Percentiles rank a stretch among this genome's conserved stretches.
Conservation (phyloP, 2,888 invertebrate genomes). For the Phoronis australis region DNA sequence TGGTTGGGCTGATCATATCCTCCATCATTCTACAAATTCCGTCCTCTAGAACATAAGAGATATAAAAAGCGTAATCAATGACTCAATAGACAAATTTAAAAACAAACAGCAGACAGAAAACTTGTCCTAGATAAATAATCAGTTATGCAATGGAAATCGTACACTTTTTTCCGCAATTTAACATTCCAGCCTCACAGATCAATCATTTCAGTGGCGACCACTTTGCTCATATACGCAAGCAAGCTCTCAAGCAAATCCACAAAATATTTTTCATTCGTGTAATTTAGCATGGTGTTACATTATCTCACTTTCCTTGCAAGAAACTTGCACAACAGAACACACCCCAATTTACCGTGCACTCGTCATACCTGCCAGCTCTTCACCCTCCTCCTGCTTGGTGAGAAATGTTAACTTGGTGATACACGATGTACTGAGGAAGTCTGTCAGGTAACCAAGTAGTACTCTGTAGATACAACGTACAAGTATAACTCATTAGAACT, state of each 20-base stretch:
- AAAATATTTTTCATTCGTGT: no score
- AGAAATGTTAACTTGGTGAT: conserved; percentile 94
- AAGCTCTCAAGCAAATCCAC: no score
- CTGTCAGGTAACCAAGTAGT: conserved; percentile 86
- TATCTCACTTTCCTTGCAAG: no score
- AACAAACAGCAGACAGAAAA: neutral
- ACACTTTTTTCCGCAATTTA: no score
- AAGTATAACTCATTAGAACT: neutral
- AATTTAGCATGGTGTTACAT: no score
- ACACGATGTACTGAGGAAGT: conserved; percentile 95
- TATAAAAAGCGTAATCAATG: neutral
- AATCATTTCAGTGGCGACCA: no score
- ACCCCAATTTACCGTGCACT: no score
- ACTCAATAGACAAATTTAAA: neutral
- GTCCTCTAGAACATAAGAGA: conserved; percentile 9
- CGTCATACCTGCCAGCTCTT: no score
- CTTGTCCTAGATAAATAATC: conserved; percentile 11
- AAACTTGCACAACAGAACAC: no score
- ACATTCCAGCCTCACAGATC: no score
- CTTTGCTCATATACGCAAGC: no score
- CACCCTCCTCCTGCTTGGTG: neutral
- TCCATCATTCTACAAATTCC: conserved; percentile 25
- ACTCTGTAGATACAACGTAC: conserved; percentile 60
- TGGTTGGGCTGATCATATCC: conserved; percentile 20
- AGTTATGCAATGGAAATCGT: no score